Base-by-base conservation (phyloP, 2,113 vertebrate genomes). In the Scatophagus argus region DNA sequence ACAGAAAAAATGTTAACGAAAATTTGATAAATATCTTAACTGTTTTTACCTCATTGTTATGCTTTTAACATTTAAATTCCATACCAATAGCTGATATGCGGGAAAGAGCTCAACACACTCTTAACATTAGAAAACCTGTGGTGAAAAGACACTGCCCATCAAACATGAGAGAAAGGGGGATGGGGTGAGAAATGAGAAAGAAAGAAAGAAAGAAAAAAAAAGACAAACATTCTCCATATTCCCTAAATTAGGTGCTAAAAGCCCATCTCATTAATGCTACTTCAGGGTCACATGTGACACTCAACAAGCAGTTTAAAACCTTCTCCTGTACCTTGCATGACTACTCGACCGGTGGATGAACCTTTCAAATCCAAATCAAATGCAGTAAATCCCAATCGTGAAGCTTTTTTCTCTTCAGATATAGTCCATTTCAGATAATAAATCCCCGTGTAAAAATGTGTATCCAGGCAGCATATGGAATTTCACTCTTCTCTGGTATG, bases 291-390 rank as follows among this genome's bases (percentile, higher is more conserved):
- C 62, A 78, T 65, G 85, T 81, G 74, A 87, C 47, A 79, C 84
- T 91, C 47, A 73, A n/a, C 63, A 67, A 73, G 58, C 39, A 67
- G 31, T 77, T 47, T 46, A 58, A 72, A 72, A 54, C 66, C 67
- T 56, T 74, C 86, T 88, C 34, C 84, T 83, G 74, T 93, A 94
- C 94, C 93, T 95, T 90, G 84, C 91, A 93, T 92, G 83, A 88
- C 65, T 63, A 59, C 83, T 81, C 49, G 11, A 52, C 34, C 66
- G 34, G 61, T 29, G 25, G 68, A 66, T 46, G 51, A 80, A 51
- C 46, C 49, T 36, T 73, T 46, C 23, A 63, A 71, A 87, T 89
- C 89, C 90, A 82, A 82, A 67, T 59, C 6, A 52, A 81, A 74
- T 14, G 51, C 36, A 36, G 47, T 85, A 81, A 89, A 84, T 92